Conservation (phyloP, 92 coral and sea anemone genomes). For the Porites lobata region DNA sequence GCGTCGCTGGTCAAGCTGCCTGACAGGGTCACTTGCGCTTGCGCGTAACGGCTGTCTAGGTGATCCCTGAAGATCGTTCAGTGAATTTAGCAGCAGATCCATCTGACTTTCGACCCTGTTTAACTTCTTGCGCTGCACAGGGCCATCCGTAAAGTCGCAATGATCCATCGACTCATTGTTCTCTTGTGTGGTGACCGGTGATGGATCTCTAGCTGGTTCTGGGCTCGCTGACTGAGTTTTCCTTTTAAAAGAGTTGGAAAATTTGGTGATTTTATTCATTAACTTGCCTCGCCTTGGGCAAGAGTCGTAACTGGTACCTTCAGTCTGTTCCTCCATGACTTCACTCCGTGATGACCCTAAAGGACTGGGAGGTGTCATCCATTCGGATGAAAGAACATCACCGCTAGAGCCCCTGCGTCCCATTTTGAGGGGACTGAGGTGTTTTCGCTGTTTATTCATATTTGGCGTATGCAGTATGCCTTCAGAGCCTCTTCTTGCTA, state of each 20-base stretch:
- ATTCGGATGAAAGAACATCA: conserved; percentile 27
- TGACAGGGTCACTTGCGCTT: conserved; percentile 35
- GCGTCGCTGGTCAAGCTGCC: conserved; percentile 61
- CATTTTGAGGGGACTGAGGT: conserved; percentile 13
- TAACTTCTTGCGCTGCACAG: background rate
- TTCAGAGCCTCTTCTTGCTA: conserved; percentile 42
- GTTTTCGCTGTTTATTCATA: background rate
- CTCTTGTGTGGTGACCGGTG: background rate
- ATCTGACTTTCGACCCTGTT: conserved; percentile 48
- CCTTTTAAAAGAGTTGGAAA: conserved; percentile 32
- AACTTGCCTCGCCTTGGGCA: conserved; percentile 41
- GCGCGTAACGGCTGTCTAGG: conserved; percentile 26
- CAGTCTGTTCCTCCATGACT: background rate
- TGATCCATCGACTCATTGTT: background rate
- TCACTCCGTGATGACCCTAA: conserved; percentile 12
- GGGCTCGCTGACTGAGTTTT: conserved; percentile 27
- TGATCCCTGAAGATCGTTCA: conserved; percentile 62
- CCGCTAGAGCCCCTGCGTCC: conserved; percentile 43
- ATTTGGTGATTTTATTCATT: conserved; percentile 25
- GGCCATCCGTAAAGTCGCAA: conserved; percentile 14
- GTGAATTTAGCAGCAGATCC: conserved; percentile 67
- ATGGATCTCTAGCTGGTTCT: conserved; percentile 18
- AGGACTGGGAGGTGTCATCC: conserved; percentile 14
- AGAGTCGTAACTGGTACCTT: background rate
- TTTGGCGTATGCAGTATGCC: conserved; percentile 13